Conservation (phyloP, 2,888 invertebrate species). For the Pachycephus smyrnensis region DNA sequence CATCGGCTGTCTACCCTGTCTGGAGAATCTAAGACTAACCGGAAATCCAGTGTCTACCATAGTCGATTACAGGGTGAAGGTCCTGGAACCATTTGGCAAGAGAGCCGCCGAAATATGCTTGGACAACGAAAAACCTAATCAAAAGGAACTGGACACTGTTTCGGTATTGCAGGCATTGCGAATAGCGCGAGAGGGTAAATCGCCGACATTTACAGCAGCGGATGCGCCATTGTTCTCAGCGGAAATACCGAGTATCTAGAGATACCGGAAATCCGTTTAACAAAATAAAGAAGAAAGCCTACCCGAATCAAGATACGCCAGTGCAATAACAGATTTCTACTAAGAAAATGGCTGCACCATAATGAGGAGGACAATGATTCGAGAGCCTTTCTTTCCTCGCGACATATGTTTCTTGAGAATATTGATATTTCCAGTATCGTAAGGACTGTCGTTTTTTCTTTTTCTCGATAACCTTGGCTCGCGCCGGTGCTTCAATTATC, state of each 20-base stretch:
- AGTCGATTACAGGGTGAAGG: conserved; percentile 91
- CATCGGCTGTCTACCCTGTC: conserved; percentile 84
- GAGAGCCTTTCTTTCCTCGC: background rate
- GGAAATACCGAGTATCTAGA: conserved; percentile 56
- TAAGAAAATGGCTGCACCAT: background rate
- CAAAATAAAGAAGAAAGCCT: background rate
- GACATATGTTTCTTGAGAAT: background rate
- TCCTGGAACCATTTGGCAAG: conserved; percentile 87
- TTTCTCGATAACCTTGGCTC: background rate
- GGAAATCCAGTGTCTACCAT: conserved; percentile 91
- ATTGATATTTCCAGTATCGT: background rate
- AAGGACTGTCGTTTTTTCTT: background rate
- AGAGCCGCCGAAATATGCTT: conserved; percentile 86
- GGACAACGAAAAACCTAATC: conserved; percentile 88
- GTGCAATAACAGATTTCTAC: background rate
- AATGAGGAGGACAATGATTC: background rate
- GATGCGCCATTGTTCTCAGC: conserved; percentile 67
- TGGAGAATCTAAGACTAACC: conserved; percentile 87
- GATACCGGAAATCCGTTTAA: background rate
- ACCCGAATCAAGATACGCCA: background rate
- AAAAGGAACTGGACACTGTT: conserved; percentile 92
- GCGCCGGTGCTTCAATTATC: background rate
- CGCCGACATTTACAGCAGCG: conserved; percentile 71
- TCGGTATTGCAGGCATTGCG: conserved; percentile 89
- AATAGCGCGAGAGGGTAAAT: conserved; percentile 79